These are phyloP conservation scores for Erinaceus europaeus DNA, from an alignment of 2,113 vertebrate genomes.

Conservation along the genomic window DNA sequence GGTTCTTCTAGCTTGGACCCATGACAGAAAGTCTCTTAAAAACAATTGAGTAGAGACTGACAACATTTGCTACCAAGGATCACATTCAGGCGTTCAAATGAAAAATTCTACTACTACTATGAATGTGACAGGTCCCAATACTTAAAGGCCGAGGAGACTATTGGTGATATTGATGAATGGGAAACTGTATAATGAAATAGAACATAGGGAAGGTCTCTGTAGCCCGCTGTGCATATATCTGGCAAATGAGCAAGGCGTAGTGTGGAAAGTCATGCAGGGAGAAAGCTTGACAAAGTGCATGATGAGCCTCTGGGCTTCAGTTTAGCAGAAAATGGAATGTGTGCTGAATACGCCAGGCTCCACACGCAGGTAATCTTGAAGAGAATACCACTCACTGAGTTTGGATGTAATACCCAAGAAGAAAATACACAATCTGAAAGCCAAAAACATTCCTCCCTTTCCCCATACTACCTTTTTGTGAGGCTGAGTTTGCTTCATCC, in stretches of 20 bases:
- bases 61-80: not conserved
- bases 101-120: not conserved
- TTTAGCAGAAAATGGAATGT: too few relatives aligned
- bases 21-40: conserved; percentile 27
- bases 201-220: not conserved
- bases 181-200: not conserved
- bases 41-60: conserved; percentile 23
- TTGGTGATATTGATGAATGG: not conserved
- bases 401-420: too few relatives aligned
- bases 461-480: not conserved
- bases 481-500: not conserved
- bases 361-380: not conserved
- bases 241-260: not conserved
- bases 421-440: too few relatives aligned
- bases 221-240: not conserved
- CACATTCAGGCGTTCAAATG: conserved; percentile 13
- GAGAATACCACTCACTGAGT: too few relatives aligned
- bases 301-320: too few relatives aligned
- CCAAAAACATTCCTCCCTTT: not conserved
- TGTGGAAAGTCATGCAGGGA: not conserved
- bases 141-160: not conserved
- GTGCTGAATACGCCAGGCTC: not conserved
- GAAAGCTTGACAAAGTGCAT: too few relatives aligned
- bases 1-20: not conserved
- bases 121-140: not conserved